A percentile compares a stretch with the other conserved stretches of the same genome.
Conservation (phyloP, 2,888 invertebrate species). For the Troides helena region DNA sequence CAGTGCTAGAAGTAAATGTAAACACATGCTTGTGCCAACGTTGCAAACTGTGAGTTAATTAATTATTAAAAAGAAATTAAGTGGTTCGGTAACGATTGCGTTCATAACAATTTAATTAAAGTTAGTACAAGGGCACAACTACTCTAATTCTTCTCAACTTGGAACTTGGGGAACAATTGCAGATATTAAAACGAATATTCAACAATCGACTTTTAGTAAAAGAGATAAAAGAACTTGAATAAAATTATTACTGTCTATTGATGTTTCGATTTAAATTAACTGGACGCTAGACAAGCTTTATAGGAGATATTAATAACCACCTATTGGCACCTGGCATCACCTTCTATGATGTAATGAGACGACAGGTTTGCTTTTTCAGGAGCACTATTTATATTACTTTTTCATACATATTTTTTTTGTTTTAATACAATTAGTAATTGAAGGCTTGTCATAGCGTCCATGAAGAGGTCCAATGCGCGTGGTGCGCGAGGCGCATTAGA, state of each 20-base stretch:
- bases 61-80: slow-evolving; percentile 50
- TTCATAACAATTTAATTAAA: slow-evolving; percentile 24
- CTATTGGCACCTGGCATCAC: too few species aligned
- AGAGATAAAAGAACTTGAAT: slow-evolving; percentile 6
- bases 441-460: slow-evolving; percentile 20
- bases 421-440: not conserved
- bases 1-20: slow-evolving; percentile 57
- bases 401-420: not conserved
- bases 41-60: slow-evolving; percentile 73
- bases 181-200: slow-evolving; percentile 22
- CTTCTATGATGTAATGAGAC: too few species aligned
- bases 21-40: slow-evolving; percentile 72
- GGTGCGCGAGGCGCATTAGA: slow-evolving; percentile 4
- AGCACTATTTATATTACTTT: too few species aligned
- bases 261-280: not conserved
- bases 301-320: not conserved
- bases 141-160: slow-evolving; percentile 24
- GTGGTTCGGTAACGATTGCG: slow-evolving; percentile 29
- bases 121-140: slow-evolving; percentile 25
- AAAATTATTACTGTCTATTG: slow-evolving; percentile 9
- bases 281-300: slow-evolving; percentile 26
- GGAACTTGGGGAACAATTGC: slow-evolving; percentile 21
- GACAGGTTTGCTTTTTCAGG: too few species aligned
- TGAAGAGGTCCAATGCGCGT: not conserved
- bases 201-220: slow-evolving; percentile 19